Conservation (phyloP, 2,797 vertebrate species). For the Onychomys torridus region DNA sequence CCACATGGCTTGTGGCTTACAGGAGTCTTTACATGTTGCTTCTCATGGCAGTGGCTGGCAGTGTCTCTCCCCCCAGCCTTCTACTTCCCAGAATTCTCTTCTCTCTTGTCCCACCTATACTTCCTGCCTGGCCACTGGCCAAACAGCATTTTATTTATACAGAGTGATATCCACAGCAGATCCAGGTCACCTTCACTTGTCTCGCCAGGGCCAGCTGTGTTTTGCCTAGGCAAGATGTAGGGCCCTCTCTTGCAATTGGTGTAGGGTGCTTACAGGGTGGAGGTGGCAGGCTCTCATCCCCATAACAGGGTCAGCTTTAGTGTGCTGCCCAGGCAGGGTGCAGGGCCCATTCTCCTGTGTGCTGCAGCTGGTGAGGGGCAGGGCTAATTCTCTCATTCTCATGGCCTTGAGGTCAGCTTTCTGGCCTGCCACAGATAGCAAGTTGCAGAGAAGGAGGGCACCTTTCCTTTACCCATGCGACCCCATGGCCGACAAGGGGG, state of each 20-base stretch:
- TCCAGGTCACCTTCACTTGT: not conserved
- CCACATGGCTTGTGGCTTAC: too few relatives aligned
- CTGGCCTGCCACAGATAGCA: not conserved
- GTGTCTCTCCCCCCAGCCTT: too few relatives aligned
- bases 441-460: not conserved
- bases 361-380: not conserved
- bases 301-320: not conserved
- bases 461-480: not conserved
- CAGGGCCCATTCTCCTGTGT: not conserved
- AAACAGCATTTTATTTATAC: too few relatives aligned
- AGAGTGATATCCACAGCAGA: too few relatives aligned
- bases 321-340: not conserved
- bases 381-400: not conserved
- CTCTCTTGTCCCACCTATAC: too few relatives aligned
- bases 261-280: not conserved
- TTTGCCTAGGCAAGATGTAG: not conserved
- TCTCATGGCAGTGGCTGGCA: too few relatives aligned
- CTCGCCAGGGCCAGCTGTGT: not conserved
- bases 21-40: too few relatives aligned
- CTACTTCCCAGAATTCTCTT: too few relatives aligned
- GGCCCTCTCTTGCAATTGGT: not conserved
- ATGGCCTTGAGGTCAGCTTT: not conserved
- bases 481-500: not conserved
- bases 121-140: too few relatives aligned
- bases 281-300: not conserved